Evolutionary conservation across 1,140 invertebrate species (phyloP).

Genomic region (Sipha flava): DNA sequence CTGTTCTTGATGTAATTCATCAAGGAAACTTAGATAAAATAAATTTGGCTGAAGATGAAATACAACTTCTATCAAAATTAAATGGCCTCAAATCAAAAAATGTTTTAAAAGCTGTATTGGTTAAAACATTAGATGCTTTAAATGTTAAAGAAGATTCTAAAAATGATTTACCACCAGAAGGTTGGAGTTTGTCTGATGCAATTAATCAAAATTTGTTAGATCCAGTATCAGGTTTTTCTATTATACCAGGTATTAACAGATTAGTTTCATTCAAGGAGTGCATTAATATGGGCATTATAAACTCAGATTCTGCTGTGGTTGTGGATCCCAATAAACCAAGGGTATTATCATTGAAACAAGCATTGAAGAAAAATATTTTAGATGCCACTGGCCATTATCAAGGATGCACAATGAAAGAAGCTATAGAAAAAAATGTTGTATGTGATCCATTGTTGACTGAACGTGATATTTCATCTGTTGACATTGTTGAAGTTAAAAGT

Average conservation of each 20-base stretch:
- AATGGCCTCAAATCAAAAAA: slow-evolving; percentile 14
- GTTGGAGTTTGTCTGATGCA: slow-evolving; percentile 69
- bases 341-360: slow-evolving; percentile 61
- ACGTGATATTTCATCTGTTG: neutral
- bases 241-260: slow-evolving; percentile 76
- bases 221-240: slow-evolving; percentile 69
- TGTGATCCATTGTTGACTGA: slow-evolving; percentile 1
- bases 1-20: slow-evolving; percentile 49
- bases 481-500: neutral
- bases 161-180: slow-evolving; percentile 67
- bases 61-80: slow-evolving; percentile 9
- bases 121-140: slow-evolving; percentile 27
- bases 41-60: slow-evolving; percentile 2
- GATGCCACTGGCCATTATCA: slow-evolving; percentile 69
- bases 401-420: slow-evolving; percentile 65
- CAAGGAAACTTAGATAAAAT: slow-evolving; percentile 42
- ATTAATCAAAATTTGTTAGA: slow-evolving; percentile 71
- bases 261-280: slow-evolving; percentile 81
- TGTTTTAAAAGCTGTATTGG: neutral
- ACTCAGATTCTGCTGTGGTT: slow-evolving; percentile 67
- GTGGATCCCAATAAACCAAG: slow-evolving; percentile 63
- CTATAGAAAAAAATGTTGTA: slow-evolving; percentile 57
- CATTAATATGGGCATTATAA: slow-evolving; percentile 72
- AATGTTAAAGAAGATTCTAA: slow-evolving; percentile 32
- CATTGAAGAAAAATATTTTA: slow-evolving; percentile 67